A percentile compares a stretch with the other conserved stretches of the same genome.
phyloP scores from a whole-genome alignment of 1,140 invertebrate genomes.

The Drosophila dunni region DNA sequence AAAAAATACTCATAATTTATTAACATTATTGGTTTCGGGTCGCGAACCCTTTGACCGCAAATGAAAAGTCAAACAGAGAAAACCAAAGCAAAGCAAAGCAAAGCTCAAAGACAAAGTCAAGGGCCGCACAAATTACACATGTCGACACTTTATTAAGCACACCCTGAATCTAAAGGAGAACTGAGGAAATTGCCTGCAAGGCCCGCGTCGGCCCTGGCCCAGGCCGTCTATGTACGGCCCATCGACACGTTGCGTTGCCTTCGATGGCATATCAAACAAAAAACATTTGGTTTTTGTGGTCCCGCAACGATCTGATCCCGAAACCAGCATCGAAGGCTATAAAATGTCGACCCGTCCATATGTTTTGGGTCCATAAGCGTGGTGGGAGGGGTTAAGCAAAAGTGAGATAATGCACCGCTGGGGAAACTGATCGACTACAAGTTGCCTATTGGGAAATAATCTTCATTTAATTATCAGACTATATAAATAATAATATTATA shows the following conservation, averaged over 20 bases:
- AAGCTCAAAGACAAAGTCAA: conserved; percentile 40
- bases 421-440: neutral
- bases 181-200: conserved; percentile 1
- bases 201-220: no score
- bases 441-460: neutral
- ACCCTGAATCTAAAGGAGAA: conserved; percentile 12
- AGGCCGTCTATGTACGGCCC: neutral
- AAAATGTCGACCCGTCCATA: conserved; percentile 70
- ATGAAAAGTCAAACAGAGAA: neutral
- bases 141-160: conserved; percentile 80
- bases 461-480: no score
- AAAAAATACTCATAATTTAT: conserved; percentile 68
- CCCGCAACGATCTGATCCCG: conserved; percentile 66
- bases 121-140: conserved; percentile 77
- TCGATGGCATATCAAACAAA: conserved; percentile 61
- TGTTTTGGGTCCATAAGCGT: conserved; percentile 49
- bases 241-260: neutral
- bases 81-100: neutral
- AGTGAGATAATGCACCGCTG: neutral
- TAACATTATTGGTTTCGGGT: conserved; percentile 67
- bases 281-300: conserved; percentile 67
- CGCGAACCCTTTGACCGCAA: conserved; percentile 22
- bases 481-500: no score
- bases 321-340: conserved; percentile 54
- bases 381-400: conserved; percentile 14